Evolutionary conservation across 2,888 invertebrate species (phyloP).

Genomic region (Argynnis bischoffii): DNA sequence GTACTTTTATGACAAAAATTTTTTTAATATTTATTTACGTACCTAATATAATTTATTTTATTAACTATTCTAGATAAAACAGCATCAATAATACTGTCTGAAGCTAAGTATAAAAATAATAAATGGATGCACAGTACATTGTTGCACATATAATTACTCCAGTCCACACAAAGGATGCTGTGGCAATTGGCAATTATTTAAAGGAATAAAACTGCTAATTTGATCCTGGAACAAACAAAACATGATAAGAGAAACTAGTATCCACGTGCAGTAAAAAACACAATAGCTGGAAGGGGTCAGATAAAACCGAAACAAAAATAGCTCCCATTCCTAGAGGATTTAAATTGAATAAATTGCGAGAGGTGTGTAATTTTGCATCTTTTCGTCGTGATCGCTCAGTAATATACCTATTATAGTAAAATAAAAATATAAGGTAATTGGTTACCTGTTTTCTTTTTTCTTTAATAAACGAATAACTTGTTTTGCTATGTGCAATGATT

Average conservation of each 20-base stretch:
- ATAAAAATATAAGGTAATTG: slow-evolving; percentile 17
- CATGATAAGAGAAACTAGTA: slow-evolving; percentile 7
- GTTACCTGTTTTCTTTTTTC: background rate
- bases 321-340: slow-evolving; percentile 17
- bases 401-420: slow-evolving; percentile 14
- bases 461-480: background rate
- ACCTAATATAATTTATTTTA: no score
- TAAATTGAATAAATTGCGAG: slow-evolving; percentile 60
- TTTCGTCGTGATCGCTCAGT: slow-evolving; percentile 51
- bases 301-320: slow-evolving; percentile 14
- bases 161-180: slow-evolving; percentile 9
- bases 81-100: no score
- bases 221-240: background rate
- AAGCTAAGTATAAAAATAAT: background rate
- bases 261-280: slow-evolving; percentile 5
- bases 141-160: slow-evolving; percentile 10
- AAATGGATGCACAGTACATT: slow-evolving; percentile 1
- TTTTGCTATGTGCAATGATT: background rate
- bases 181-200: slow-evolving; percentile 16
- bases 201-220: slow-evolving; percentile 15
- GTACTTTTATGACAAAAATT: no score
- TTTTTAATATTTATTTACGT: no score
- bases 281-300: slow-evolving; percentile 4
- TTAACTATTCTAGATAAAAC: no score
- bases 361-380: slow-evolving; percentile 66